Evolutionary conservation across 1,140 invertebrate species (phyloP).

Genomic region (Ostrea denselamellosa): DNA sequence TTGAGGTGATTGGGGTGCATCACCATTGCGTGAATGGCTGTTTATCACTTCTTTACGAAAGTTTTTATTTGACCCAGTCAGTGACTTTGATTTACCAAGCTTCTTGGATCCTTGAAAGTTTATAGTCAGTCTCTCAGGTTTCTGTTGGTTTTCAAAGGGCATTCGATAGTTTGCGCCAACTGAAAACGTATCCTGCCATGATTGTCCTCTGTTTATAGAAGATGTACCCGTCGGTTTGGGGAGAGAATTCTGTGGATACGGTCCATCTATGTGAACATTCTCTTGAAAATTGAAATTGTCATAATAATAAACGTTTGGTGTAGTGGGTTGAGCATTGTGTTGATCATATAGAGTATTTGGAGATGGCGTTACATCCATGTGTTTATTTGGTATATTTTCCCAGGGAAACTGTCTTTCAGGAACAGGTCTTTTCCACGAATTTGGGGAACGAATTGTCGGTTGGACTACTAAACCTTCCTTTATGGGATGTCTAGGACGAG

Average conservation of each 20-base stretch:
- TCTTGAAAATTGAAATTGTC: constrained; percentile 1
- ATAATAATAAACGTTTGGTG: constrained; percentile 1
- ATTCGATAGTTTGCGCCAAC: background rate
- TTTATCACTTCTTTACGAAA: background rate
- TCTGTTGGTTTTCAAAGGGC: background rate
- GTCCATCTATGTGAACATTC: background rate
- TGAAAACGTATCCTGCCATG: background rate
- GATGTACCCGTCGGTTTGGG: background rate
- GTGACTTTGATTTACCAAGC: background rate
- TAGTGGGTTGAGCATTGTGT: background rate
- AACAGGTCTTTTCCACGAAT: constrained; percentile 30
- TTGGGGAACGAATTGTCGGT: background rate
- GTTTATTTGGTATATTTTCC: constrained; percentile 11
- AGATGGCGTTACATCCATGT: background rate
- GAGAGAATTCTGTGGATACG: background rate
- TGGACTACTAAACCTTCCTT: background rate
- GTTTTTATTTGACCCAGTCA: background rate
- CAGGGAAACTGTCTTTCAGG: background rate
- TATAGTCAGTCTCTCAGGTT: background rate
- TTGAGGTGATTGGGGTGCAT: background rate
- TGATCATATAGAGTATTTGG: background rate
- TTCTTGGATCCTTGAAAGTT: constrained; percentile 7
- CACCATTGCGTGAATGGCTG: background rate
- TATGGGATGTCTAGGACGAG: background rate
- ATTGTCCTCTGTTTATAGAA: background rate